Evolutionary conservation across 1,140 invertebrate genomes (phyloP).

Genomic region (Hormaphis cornu): DNA sequence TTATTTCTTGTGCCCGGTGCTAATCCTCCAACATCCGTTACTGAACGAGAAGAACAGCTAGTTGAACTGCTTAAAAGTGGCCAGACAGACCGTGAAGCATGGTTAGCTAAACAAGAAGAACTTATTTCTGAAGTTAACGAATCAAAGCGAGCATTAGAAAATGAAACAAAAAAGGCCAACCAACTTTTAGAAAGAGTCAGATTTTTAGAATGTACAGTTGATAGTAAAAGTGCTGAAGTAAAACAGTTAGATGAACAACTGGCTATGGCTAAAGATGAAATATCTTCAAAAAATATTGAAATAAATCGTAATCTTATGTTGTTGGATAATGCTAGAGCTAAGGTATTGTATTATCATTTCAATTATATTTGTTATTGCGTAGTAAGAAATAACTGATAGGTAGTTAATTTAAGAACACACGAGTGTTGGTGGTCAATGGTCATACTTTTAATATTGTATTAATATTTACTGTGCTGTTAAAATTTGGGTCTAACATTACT

Average conservation of each 20-base stretch:
- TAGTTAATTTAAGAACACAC: no score
- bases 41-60: constrained; percentile 70
- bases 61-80: constrained; percentile 74
- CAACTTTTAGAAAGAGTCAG: constrained; percentile 51
- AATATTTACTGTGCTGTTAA: neutral
- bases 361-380: neutral
- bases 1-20: constrained; percentile 50
- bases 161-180: constrained; percentile 51
- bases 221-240: constrained; percentile 59
- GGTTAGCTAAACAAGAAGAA: constrained; percentile 71
- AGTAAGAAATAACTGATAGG: no score
- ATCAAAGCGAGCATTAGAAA: constrained; percentile 45
- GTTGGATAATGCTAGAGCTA: constrained; percentile 69
- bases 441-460: no score
- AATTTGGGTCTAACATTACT: no score
- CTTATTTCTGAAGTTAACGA: constrained; percentile 55
- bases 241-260: constrained; percentile 62
- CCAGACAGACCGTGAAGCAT: constrained; percentile 63
- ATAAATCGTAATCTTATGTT: constrained; percentile 63
- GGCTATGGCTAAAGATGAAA: constrained; percentile 53
- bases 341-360: constrained; percentile 40
- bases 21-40: constrained; percentile 46
- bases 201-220: constrained; percentile 59
- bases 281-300: constrained; percentile 55
- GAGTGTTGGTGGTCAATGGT: no score